Evolutionary conservation across 2,888 invertebrate species (phyloP), one percentile per base, ranked within the genome.

Genomic region (Nymphalis polychloros): DNA sequence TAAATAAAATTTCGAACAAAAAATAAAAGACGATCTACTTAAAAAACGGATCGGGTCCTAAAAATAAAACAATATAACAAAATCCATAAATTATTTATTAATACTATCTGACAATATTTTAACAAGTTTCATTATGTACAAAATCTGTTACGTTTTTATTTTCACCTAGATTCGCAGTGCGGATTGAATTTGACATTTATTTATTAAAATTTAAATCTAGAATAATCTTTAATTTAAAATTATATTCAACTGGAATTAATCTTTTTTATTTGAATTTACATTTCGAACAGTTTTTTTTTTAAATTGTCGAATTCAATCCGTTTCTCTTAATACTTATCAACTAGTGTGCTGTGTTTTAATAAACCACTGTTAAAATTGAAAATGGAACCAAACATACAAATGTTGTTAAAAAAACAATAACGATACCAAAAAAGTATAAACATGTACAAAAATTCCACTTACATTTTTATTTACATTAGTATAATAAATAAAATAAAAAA

Each of bases 71-170:
- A 75, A 35, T 27, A 48, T 10, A 75, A 78, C 89, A 90, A 92
- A 92, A 89, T 90, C 86, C 89, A 90, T 92, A 91, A 90, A 89
- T 91, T 92, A 90, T 87, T 91, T 91, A 91, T 88, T 91, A 90
- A 88, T 85, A 87, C 92, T 90, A 91, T 89, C 81, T 84, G 87
- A 89, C 88, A 89, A 88, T 89, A 89, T 88, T 84, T 84, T 89
- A 91, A 92, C 90, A 89, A 89, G 85, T 84, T 80, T 79, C 84
- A 82, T 81, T 92, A 91, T 91, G 86, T 92, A 91, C 91, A 92
- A 90, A 90, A 88, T 72, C 67, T 74, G 70, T 73, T 72, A 68
- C 53, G 63, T 68, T 68, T 64, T 41, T 1, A 60, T 66, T 66
- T 70, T 67, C 48, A 31, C 64, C 64, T 73, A 72, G n/a, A 16